Conservation (phyloP, 1,140 invertebrate species). For the Megathymus violae region DNA sequence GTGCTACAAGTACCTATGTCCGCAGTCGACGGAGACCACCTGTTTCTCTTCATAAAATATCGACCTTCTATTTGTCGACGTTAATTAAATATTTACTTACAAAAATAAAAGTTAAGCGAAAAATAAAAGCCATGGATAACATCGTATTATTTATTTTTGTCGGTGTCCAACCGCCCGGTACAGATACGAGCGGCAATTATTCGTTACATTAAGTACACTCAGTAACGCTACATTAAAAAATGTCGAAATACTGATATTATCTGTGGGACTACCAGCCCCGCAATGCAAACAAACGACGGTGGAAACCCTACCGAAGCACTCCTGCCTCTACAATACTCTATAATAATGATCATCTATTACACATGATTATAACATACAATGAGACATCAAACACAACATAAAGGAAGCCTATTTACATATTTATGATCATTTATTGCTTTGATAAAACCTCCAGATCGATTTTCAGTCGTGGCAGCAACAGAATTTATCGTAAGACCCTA, state of each 20-base stretch:
- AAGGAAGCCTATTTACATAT: slow-evolving; percentile 59
- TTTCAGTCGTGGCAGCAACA: slow-evolving; percentile 8
- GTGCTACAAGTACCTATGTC: too few relatives aligned
- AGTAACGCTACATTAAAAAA: slow-evolving; percentile 80
- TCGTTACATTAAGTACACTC: slow-evolving; percentile 73
- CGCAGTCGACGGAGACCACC: too few relatives aligned
- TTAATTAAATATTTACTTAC: too few relatives aligned
- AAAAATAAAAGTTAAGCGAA: too few relatives aligned
- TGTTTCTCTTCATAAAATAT: too few relatives aligned
- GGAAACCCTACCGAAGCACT: slow-evolving; percentile 51
- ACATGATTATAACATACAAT: slow-evolving; percentile 41
- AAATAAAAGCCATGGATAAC: slow-evolving; percentile 63
- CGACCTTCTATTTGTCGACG: too few relatives aligned
- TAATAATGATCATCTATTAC: slow-evolving; percentile 52
- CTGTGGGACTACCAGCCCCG: slow-evolving; percentile 61
- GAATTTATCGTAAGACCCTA: slow-evolving; percentile 5
- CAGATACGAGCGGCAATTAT: slow-evolving; percentile 66
- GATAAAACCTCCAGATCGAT: not conserved
- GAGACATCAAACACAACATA: slow-evolving; percentile 54
- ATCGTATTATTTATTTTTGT: slow-evolving; percentile 82
- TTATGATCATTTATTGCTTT: slow-evolving; percentile 29
- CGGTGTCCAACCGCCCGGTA: slow-evolving; percentile 76
- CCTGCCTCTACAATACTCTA: slow-evolving; percentile 38
- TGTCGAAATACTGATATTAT: slow-evolving; percentile 81
- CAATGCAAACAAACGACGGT: slow-evolving; percentile 72